Percentiles rank a stretch among this genome's conserved stretches.
Conservation (phyloP, 2,113 vertebrate species). For the Penelope pileata region DNA sequence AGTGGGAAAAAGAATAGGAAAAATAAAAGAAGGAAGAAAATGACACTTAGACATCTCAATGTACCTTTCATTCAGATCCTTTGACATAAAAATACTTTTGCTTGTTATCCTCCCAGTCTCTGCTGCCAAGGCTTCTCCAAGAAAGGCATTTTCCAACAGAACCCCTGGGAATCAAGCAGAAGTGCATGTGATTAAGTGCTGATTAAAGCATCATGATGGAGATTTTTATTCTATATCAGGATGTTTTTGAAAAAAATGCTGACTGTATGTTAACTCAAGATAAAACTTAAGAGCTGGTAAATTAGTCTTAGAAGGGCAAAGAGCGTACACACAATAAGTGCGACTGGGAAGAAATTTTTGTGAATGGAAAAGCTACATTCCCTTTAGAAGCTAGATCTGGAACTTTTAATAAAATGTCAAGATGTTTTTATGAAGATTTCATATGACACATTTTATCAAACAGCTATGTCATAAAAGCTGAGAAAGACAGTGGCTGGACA, state of each 20-base stretch:
- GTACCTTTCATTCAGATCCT: not conserved
- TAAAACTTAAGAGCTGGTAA: not conserved
- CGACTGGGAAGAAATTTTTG: not conserved
- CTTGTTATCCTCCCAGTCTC: not conserved
- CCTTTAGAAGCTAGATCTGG: not conserved
- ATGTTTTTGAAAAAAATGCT: not conserved
- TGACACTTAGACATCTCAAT: not conserved
- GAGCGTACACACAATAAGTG: not conserved
- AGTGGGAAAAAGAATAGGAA: not conserved
- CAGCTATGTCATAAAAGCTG: constrained; percentile 10
- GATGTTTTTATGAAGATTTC: constrained; percentile 42
- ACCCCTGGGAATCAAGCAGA: not conserved
- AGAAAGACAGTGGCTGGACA: not conserved
- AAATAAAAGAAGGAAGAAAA: not conserved
- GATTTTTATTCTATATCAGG: not conserved
- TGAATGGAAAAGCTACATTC: not conserved
- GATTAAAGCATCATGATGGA: not conserved
- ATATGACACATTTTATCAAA: constrained; percentile 35
- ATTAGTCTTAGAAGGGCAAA: not conserved
- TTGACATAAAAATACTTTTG: not conserved
- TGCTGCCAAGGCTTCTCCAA: not conserved
- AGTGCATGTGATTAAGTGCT: not conserved
- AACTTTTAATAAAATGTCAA: constrained; percentile 29
- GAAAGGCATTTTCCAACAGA: not conserved
- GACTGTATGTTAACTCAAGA: not conserved